A percentile compares a stretch with the other conserved stretches of the same genome.
Evolutionary conservation across 1,140 invertebrate species (phyloP).

Genomic region (Acromyrmex heyeri): DNA sequence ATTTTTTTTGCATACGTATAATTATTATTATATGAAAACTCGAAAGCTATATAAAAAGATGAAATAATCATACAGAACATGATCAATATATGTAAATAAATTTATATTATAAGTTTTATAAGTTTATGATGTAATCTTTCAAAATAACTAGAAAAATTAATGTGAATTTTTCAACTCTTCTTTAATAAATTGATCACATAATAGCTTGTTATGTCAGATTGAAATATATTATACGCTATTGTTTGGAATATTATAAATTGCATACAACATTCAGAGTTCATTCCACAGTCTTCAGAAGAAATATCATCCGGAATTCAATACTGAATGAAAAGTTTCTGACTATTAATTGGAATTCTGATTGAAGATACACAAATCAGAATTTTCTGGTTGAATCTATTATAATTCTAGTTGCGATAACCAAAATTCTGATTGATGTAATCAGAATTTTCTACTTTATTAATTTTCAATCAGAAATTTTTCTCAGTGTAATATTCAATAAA

Average conservation of each 20-base stretch:
- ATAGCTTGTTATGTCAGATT: background rate
- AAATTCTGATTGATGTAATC: too few species aligned
- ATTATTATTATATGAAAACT: background rate
- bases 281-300: background rate
- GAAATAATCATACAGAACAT: background rate
- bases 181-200: background rate
- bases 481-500: background rate
- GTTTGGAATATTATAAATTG: background rate
- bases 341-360: too few species aligned
- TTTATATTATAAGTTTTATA: background rate
- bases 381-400: too few species aligned
- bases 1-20: background rate
- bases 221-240: background rate
- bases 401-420: too few species aligned
- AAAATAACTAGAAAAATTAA: slow-evolving; percentile 19
- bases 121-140: background rate
- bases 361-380: too few species aligned
- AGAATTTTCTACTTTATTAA: too few species aligned
- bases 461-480: too few species aligned
- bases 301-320: background rate
- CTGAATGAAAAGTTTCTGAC: too few species aligned
- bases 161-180: background rate
- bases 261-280: background rate
- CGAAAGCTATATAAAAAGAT: background rate
- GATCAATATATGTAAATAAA: background rate